Evolutionary conservation across 2,113 vertebrate genomes (phyloP).

Genomic region (Plecotus auritus): DNA sequence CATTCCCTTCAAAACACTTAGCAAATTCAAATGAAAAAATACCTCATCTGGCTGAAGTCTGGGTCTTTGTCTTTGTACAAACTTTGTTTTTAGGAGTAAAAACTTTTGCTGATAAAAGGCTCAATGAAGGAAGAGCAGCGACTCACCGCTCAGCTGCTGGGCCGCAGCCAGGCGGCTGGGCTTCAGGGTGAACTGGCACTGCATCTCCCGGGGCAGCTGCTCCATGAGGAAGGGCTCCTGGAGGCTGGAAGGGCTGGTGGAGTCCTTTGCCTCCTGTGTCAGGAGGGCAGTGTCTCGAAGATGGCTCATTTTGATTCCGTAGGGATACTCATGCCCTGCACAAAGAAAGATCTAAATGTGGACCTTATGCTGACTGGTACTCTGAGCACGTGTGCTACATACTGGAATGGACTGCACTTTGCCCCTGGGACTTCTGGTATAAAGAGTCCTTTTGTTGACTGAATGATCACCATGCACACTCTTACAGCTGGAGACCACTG

Average conservation of each 20-base stretch:
- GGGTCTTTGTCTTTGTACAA: neutral
- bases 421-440: neutral
- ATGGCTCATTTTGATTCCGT: slow-evolving; percentile 97
- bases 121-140: neutral
- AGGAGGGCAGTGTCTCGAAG: slow-evolving; percentile 84
- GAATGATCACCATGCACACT: neutral
- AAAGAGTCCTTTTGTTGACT: neutral
- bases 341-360: slow-evolving; percentile 69
- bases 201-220: slow-evolving; percentile 90
- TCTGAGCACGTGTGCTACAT: neutral
- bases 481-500: neutral
- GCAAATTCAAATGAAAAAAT: slow-evolving; percentile 1
- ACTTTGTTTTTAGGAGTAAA: neutral
- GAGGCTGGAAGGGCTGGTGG: slow-evolving; percentile 77
- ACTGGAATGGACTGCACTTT: neutral
- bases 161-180: slow-evolving; percentile 80
- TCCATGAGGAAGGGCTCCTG: slow-evolving; percentile 87
- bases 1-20: slow-evolving; percentile 6
- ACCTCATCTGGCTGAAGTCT: neutral
- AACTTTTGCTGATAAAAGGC: neutral
- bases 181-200: slow-evolving; percentile 96
- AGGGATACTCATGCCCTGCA: slow-evolving; percentile 94
- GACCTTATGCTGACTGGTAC: slow-evolving; percentile 11
- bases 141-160: slow-evolving; percentile 84
- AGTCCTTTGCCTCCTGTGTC: slow-evolving; percentile 78